Percentiles rank a stretch among this genome's conserved stretches.
Evolutionary conservation across 1,140 invertebrate genomes (phyloP).

Genomic region (Drosophila sp.): DNA sequence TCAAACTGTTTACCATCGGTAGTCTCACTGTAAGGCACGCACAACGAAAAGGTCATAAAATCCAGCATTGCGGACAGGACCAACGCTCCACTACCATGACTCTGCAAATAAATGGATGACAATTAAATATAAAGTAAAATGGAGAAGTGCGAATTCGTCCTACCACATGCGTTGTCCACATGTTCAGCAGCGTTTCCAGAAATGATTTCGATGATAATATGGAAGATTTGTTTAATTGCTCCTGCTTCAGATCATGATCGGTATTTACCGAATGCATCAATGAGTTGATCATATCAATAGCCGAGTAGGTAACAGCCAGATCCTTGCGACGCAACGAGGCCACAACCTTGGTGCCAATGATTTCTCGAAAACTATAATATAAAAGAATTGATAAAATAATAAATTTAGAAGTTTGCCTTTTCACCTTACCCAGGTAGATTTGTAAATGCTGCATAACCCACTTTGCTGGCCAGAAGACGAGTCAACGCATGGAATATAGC

Average conservation of each 20-base stretch:
- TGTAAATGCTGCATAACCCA: slow-evolving; percentile 98
- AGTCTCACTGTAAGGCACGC: slow-evolving; percentile 99
- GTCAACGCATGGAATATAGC: slow-evolving; percentile 97
- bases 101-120: slow-evolving; percentile 85
- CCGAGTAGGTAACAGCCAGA: slow-evolving; percentile 96
- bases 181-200: slow-evolving; percentile 95
- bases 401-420: neutral
- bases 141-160: slow-evolving; percentile 77
- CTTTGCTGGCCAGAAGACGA: slow-evolving; percentile 97
- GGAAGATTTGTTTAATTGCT: slow-evolving; percentile 99
- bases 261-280: slow-evolving; percentile 99
- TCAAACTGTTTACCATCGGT: slow-evolving; percentile 99
- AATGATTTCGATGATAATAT: slow-evolving; percentile 96
- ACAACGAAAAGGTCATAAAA: slow-evolving; percentile 99
- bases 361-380: slow-evolving; percentile 93
- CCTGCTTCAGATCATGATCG: slow-evolving; percentile 96
- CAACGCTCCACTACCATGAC: slow-evolving; percentile 91
- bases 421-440: slow-evolving; percentile 91
- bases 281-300: slow-evolving; percentile 98
- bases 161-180: slow-evolving; percentile 98
- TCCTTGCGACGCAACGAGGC: slow-evolving; percentile 95
- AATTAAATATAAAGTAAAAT: neutral
- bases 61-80: slow-evolving; percentile 98
- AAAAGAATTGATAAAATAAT: neutral
- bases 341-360: slow-evolving; percentile 95